Evolutionary conservation across 2,888 invertebrate species (phyloP).

Genomic region (Argyresthia goedartella): DNA sequence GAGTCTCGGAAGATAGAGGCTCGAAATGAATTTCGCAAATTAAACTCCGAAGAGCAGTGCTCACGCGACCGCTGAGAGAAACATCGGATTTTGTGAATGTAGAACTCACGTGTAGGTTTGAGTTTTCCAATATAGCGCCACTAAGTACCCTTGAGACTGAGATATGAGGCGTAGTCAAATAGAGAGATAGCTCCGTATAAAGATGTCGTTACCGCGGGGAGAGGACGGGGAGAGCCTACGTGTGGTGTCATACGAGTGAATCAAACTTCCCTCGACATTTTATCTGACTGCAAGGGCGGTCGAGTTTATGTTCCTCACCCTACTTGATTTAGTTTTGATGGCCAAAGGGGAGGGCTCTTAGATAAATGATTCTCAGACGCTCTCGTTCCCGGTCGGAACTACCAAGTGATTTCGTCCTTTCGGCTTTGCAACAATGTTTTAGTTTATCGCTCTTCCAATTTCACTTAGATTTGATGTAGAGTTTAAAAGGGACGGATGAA

Average conservation of each 20-base stretch:
- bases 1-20: neutral
- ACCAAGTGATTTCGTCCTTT: slow-evolving; percentile 22
- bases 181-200: slow-evolving; percentile 51
- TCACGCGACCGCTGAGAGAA: neutral
- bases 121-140: slow-evolving; percentile 53
- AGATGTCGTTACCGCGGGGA: slow-evolving; percentile 49
- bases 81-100: neutral
- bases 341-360: slow-evolving; percentile 61
- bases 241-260: slow-evolving; percentile 57
- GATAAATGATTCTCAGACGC: slow-evolving; percentile 49
- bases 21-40: neutral
- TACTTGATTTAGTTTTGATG: slow-evolving; percentile 68
- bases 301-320: slow-evolving; percentile 61
- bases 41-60: neutral
- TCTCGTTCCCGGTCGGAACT: slow-evolving; percentile 11
- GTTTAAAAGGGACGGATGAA: slow-evolving; percentile 44
- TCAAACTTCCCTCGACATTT: slow-evolving; percentile 65
- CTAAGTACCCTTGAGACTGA: slow-evolving; percentile 45
- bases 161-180: slow-evolving; percentile 62
- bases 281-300: slow-evolving; percentile 66
- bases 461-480: slow-evolving; percentile 39
- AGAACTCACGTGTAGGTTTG: slow-evolving; percentile 21
- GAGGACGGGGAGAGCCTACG: slow-evolving; percentile 21
- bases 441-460: slow-evolving; percentile 38
- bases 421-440: slow-evolving; percentile 55